Base-by-base conservation (phyloP, 2,888 invertebrate species). In the Nyleta sp. region DNA sequence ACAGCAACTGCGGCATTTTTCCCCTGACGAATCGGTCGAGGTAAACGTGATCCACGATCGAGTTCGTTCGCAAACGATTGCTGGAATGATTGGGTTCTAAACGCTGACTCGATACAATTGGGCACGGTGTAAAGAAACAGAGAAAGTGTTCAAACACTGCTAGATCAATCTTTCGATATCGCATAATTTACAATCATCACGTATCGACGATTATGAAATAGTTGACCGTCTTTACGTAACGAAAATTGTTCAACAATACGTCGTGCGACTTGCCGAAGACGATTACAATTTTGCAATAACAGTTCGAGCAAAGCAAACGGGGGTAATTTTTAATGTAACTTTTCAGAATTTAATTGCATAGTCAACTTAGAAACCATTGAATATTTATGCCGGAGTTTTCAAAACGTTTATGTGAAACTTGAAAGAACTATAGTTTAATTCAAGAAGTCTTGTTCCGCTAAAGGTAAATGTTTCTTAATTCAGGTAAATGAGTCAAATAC, bases 11-110 rank as follows among this genome's bases (percentile, higher is more conserved):
- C 57, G 48, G 62, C 60, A 70, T 74, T 79, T 79, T 72, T 64
- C 67, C 60, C 48, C 40, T 13, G 52, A 24, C 57, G 48, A 71
- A 44, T 67, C 70, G 67, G 74, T 67, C 71, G 75, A 75, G 71
- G 72, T 53, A 64, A 78, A 71, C 74, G 74, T 71, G 78, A 74
- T 78, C 74, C n/a, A 42, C 50, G 71, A 71, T 71, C 62, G 65
- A 71, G 60, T 71, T 67, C 60, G 53, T 65, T 70, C 70, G 52
- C 52, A 60, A 78, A 65, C 60, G 65, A 75, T 67, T 71, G 64
- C 62, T 18, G 22, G 48, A 60, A 72, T 64, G 55, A 72, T 68
- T 73, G 68, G 46, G 35, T 67, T 71, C 53, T 65, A 76, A 76
- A 59, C 48, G 42, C 31, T 20, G 46, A 0, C 15, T 35, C 53